Evolutionary conservation across 2,888 invertebrate species (phyloP).

Genomic region (Ditula angustiorana): DNA sequence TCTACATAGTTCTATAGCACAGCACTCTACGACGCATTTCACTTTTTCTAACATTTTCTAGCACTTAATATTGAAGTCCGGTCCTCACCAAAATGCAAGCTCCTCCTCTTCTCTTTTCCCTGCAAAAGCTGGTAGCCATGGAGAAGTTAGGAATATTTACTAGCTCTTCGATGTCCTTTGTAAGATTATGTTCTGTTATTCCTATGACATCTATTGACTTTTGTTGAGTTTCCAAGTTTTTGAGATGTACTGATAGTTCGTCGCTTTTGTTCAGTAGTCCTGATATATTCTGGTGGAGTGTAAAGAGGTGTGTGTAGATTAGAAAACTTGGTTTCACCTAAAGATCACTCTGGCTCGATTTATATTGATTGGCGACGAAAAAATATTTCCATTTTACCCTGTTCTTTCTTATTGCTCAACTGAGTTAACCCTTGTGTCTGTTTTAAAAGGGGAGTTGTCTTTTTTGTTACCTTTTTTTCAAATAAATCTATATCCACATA

Average conservation of each 20-base stretch:
- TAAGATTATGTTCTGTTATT: slow-evolving; percentile 8
- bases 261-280: slow-evolving; percentile 8
- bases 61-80: slow-evolving; percentile 3
- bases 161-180: neutral
- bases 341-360: too few species aligned
- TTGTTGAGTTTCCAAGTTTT: neutral
- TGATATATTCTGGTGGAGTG: slow-evolving; percentile 7
- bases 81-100: slow-evolving; percentile 1
- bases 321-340: neutral
- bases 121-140: slow-evolving; percentile 4
- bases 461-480: too few species aligned
- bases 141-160: slow-evolving; percentile 1
- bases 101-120: neutral
- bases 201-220: neutral
- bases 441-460: too few species aligned
- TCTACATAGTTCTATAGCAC: slow-evolving; percentile 1
- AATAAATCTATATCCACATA: too few species aligned
- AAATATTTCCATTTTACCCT: too few species aligned
- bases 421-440: too few species aligned
- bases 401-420: neutral
- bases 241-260: neutral
- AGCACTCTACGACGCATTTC: slow-evolving; percentile 6
- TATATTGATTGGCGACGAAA: neutral
- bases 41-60: neutral
- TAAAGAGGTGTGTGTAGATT: neutral